Base-by-base conservation (phyloP, 2,797 vertebrate genomes). In the Halcyon smyrnensis region DNA sequence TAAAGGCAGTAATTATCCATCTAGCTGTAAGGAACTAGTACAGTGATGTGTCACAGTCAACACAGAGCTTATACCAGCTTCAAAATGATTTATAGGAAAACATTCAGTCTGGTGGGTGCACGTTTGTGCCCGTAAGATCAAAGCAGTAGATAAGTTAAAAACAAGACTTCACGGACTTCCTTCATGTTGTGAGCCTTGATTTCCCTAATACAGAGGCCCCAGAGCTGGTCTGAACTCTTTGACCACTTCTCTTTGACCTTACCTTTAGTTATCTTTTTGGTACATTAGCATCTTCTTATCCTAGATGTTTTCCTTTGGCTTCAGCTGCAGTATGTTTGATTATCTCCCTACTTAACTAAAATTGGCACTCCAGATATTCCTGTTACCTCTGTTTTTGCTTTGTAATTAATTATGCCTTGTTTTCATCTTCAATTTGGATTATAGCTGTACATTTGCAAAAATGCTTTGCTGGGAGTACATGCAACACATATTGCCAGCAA, bases 391-490 rank as follows among this genome's bases (percentile, higher is more conserved):
- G 37, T n/a, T 79, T 92, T 87, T 6, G 1, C 36, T 85, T 87
- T 70, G 84, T 64, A 71, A 83, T 71, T 87, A 74, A 70, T 85
- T 60, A 16, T 56, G 39, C 15, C n/a, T 7, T 23, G 24, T 43
- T 95, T 90, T 91, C 36, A 25, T 71, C 51, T 90, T 87, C 79
- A 68, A 75, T 89, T 94, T 84, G 78, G 53, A 36, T 56, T 78
- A 70, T 64, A 67, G 50, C 25, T 70, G 43, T 21, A 63, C 39
- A 37, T 92, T 79, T 76, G 43, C 60, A 90, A 73, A 90, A 85
- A 70, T 14, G 43, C 30, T 93, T 87, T 80, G 14, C 67, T 92
- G 76, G 56, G 56, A 80, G 71, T 71, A 39, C 23, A 65, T 1
- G 6, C 27, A 84, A 53, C 53, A 37, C 57, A 28, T 23, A 74